A percentile compares a stretch with the other conserved stretches of the same genome.
These are phyloP conservation scores for Sanderia malayensis DNA, from an alignment of 30 jellyfish, hydroid and myxozoan species.

Conservation along the genomic window DNA sequence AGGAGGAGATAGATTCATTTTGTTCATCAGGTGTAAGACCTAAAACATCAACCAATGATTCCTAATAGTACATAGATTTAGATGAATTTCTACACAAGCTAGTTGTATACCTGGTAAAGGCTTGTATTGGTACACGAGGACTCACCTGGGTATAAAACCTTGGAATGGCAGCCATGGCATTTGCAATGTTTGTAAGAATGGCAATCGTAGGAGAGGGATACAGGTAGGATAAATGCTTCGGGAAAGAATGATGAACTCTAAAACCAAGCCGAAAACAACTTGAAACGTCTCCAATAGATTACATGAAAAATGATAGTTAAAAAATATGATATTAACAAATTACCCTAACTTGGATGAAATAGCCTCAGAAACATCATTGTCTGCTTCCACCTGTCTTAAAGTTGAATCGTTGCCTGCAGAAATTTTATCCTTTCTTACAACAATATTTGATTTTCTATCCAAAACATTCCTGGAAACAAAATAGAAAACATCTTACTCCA, in stretches of 20 bases:
- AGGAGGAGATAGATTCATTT: conserved; percentile 96
- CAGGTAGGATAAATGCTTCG: conserved; percentile 65
- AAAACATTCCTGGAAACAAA: conserved; percentile 37
- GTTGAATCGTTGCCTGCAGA: neutral
- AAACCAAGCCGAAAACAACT: neutral
- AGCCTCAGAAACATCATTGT: conserved; percentile 32
- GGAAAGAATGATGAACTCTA: conserved; percentile 67
- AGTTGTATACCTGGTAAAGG: too few relatives aligned
- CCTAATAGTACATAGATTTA: too few relatives aligned
- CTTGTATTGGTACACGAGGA: too few relatives aligned
- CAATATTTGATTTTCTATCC: conserved; percentile 49
- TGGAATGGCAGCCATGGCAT: conserved; percentile 94
- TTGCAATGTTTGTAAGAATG: conserved; percentile 83
- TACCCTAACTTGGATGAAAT: conserved; percentile 76
- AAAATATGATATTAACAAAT: neutral
- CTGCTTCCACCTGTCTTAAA: conserved; percentile 13
- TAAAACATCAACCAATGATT: too few relatives aligned
- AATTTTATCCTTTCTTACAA: conserved; percentile 12
- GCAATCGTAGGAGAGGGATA: conserved; percentile 88
- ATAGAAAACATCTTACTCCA: neutral
- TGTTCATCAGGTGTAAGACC: conserved; percentile 95
- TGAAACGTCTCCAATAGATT: too few relatives aligned
- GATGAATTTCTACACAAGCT: too few relatives aligned
- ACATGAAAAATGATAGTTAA: neutral
- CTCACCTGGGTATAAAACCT: conserved; percentile 72